Evolutionary conservation across 2,113 vertebrate species (phyloP).

Genomic region (Pseudopodoces humilis): DNA sequence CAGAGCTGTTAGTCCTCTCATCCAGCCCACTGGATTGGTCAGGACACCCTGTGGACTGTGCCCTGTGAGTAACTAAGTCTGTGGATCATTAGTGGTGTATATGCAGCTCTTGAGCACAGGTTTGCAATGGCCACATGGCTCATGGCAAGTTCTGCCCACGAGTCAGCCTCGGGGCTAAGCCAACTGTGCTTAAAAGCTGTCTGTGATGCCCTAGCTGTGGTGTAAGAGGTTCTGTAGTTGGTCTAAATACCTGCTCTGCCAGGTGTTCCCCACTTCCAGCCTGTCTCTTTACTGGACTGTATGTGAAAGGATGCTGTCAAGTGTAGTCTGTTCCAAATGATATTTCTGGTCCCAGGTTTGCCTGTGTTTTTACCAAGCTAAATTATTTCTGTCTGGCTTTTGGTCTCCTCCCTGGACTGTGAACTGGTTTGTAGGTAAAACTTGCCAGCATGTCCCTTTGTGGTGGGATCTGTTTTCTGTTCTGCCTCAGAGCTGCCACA

Average conservation of each 20-base stretch:
- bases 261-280: neutral
- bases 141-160: fast-evolving
- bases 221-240: neutral
- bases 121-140: neutral
- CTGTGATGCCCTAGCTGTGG: neutral
- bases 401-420: neutral
- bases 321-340: neutral
- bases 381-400: neutral
- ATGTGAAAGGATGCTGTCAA: neutral
- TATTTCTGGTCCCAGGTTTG: neutral
- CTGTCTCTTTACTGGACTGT: neutral
- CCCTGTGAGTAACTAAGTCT: constrained; percentile 79
- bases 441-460: neutral
- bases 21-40: constrained; percentile 89
- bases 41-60: constrained; percentile 93
- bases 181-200: neutral
- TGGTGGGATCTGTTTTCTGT: neutral
- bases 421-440: neutral
- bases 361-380: neutral
- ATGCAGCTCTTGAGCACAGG: neutral
- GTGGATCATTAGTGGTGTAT: neutral
- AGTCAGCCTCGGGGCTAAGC: neutral
- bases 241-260: neutral
- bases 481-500: neutral
- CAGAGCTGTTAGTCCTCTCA: constrained; percentile 86